phyloP scores from a whole-genome alignment of 2,113 vertebrate species.

The Bos taurus region DNA sequence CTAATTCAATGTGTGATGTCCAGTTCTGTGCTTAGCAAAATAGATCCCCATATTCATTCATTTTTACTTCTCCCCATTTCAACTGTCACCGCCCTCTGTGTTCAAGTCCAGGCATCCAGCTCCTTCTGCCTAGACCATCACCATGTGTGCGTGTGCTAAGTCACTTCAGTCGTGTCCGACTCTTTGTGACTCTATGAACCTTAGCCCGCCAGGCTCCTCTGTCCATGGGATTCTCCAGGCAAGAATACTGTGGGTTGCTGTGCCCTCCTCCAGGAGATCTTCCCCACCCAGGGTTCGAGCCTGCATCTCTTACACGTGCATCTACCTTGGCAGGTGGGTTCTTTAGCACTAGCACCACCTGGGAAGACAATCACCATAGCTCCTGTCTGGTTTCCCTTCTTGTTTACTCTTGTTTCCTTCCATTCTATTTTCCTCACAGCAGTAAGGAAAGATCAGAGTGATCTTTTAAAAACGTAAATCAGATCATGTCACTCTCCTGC shows the following conservation, averaged over 20 bases:
- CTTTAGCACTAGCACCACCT: not conserved
- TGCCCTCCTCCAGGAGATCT: not conserved
- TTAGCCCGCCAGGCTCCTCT: not conserved
- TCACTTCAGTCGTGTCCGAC: not conserved
- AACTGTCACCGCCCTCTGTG: not conserved
- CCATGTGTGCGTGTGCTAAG: not conserved
- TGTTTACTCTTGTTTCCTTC: not conserved
- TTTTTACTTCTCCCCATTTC: not conserved
- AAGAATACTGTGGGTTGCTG: not conserved
- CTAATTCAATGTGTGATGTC: not conserved
- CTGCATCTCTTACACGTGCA: not conserved
- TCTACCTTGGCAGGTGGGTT: not conserved
- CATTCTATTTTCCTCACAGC: constrained; percentile 26
- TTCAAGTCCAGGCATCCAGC: not conserved
- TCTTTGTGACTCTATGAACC: not conserved
- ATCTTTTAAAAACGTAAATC: constrained; percentile 34
- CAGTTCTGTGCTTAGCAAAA: not conserved
- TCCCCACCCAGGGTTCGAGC: not conserved
- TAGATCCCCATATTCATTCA: not conserved
- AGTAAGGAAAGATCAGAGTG: constrained; percentile 16
- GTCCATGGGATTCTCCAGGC: not conserved
- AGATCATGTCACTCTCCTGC: not conserved
- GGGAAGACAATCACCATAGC: not conserved
- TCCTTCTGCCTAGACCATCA: not conserved
- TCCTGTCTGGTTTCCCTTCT: not conserved